Percentiles rank a stretch among this genome's conserved stretches.
Evolutionary conservation across 2,888 invertebrate genomes (phyloP).

Genomic region (Melieria omissa): DNA sequence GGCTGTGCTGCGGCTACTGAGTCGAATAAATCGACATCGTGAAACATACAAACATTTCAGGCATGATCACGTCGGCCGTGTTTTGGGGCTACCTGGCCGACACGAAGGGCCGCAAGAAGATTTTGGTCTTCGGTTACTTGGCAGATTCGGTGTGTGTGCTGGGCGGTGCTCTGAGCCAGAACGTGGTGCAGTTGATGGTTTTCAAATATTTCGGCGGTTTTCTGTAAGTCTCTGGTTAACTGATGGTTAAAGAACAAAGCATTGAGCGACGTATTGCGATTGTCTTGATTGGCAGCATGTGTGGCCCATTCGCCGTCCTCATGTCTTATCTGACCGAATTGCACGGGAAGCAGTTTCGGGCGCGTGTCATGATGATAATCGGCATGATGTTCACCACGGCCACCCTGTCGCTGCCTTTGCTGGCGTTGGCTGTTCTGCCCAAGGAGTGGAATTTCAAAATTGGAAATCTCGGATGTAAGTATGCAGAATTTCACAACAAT

Average conservation of each 20-base stretch:
- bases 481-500: background rate
- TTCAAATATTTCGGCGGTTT: constrained; percentile 79
- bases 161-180: constrained; percentile 74
- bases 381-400: constrained; percentile 76
- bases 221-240: constrained; percentile 71
- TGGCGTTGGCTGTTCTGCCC: constrained; percentile 81
- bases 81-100: constrained; percentile 83
- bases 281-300: constrained; percentile 67
- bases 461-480: constrained; percentile 53
- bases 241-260: background rate
- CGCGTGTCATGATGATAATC: constrained; percentile 74
- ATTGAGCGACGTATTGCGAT: too few species aligned
- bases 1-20: background rate
- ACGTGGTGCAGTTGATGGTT: constrained; percentile 73
- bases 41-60: constrained; percentile 21
- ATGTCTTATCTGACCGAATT: constrained; percentile 80
- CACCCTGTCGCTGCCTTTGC: constrained; percentile 73
- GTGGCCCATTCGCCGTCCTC: constrained; percentile 80
- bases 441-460: constrained; percentile 70
- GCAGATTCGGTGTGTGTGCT: constrained; percentile 74
- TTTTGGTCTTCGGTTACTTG: constrained; percentile 76
- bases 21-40: background rate
- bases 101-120: constrained; percentile 75
- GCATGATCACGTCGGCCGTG: constrained; percentile 79
- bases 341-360: constrained; percentile 75